Evolutionary conservation across 2,113 vertebrate genomes (phyloP).

Genomic region (Ctenodactylus gundi): DNA sequence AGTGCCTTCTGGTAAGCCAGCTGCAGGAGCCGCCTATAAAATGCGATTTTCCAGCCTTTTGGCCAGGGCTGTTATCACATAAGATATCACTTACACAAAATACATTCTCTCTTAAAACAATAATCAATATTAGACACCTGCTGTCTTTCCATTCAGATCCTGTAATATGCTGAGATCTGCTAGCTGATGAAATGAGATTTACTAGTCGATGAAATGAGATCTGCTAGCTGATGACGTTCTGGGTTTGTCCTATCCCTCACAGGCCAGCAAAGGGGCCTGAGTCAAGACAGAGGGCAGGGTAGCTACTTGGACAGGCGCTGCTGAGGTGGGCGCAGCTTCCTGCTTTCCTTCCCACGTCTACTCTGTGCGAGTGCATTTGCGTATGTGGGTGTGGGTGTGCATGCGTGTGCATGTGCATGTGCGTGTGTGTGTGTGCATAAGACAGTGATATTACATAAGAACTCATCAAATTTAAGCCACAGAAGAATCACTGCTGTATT

Average conservation of each 20-base stretch:
- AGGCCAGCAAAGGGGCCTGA: neutral
- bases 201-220: neutral
- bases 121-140: conserved; percentile 57
- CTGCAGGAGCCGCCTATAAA: neutral
- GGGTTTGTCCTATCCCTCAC: neutral
- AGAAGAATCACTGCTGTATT: neutral
- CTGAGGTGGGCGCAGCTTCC: neutral
- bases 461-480: neutral
- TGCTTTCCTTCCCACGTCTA: neutral
- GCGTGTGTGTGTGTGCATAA: neutral
- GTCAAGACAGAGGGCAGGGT: neutral
- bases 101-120: conserved; percentile 49
- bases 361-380: neutral
- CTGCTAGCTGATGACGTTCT: neutral
- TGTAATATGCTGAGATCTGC: neutral
- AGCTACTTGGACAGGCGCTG: neutral
- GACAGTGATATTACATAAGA: neutral
- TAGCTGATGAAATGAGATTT: neutral
- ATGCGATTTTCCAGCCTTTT: conserved; percentile 25
- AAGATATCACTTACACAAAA: conserved; percentile 47
- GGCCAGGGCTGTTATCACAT: neutral
- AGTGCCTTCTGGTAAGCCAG: neutral
- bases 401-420: too few relatives aligned
- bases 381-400: neutral
- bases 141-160: conserved; percentile 23